Percentiles rank a stretch among this genome's conserved stretches.
Evolutionary conservation across 2,797 vertebrate species (phyloP).

Genomic region (Glossophaga mutica): DNA sequence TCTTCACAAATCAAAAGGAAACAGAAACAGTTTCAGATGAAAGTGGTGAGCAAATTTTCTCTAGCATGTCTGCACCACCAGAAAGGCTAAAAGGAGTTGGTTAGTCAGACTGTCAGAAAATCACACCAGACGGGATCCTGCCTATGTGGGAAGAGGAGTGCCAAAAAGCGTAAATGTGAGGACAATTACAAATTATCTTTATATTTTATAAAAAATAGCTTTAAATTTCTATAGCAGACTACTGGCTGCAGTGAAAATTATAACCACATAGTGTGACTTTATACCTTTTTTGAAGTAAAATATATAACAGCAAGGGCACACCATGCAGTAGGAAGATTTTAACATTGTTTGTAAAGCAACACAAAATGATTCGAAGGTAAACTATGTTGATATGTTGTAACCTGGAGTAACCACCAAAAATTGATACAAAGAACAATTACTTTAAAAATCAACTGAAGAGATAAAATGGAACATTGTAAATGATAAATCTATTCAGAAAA

Average conservation of each 20-base stretch:
- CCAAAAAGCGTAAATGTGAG: background rate
- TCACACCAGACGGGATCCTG: background rate
- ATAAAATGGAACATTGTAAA: background rate
- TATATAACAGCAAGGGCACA: background rate
- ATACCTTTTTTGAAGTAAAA: background rate
- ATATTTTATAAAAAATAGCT: background rate
- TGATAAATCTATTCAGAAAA: background rate
- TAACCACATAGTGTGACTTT: background rate
- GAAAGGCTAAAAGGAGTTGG: background rate
- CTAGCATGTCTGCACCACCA: background rate
- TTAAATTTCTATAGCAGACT: background rate
- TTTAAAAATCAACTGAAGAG: background rate
- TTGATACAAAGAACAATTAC: background rate
- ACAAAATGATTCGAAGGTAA: background rate
- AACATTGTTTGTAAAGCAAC: background rate
- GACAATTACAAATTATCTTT: background rate
- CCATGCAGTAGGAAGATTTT: background rate
- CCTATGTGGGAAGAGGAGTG: background rate
- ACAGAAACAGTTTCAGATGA: background rate
- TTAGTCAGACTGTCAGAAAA: background rate
- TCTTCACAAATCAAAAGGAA: background rate
- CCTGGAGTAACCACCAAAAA: background rate
- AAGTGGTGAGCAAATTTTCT: background rate
- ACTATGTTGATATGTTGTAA: background rate
- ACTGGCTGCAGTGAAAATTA: background rate